phyloP scores from a whole-genome alignment of 2,888 invertebrate genomes.

The Pycnomerus fuliginosus region DNA sequence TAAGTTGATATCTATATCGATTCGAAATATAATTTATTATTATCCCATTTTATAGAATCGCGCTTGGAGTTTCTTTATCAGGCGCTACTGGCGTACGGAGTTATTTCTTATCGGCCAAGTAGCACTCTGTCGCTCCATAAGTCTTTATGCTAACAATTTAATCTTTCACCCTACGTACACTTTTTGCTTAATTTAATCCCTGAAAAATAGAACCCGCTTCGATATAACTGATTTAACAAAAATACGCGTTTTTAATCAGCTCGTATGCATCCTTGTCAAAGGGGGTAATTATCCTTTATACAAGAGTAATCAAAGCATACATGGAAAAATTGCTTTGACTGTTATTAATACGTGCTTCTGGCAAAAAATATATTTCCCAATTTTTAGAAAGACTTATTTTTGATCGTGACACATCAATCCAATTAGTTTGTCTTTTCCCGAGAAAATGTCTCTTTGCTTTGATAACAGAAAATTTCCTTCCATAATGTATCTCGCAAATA shows the following conservation, averaged over 20 bases:
- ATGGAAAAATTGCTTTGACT: slow-evolving; percentile 4
- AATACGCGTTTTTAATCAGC: too few species aligned
- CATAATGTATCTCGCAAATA: background rate
- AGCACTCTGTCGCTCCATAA: slow-evolving; percentile 18
- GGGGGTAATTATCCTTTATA: too few species aligned
- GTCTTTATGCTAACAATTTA: slow-evolving; percentile 17
- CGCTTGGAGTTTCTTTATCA: slow-evolving; percentile 22
- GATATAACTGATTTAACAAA: too few species aligned
- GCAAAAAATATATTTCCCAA: background rate
- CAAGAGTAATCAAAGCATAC: slow-evolving; percentile 8
- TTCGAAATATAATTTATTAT: slow-evolving; percentile 26
- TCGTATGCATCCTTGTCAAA: too few species aligned
- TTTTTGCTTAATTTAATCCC: slow-evolving; percentile 14
- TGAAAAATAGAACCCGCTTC: too few species aligned
- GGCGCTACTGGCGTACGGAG: slow-evolving; percentile 13
- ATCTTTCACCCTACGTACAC: slow-evolving; percentile 16
- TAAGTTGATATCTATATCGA: slow-evolving; percentile 25
- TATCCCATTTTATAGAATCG: slow-evolving; percentile 27
- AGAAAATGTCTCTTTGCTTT: slow-evolving; percentile 1
- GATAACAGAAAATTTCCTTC: slow-evolving; percentile 1
- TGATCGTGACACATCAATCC: slow-evolving; percentile 22
- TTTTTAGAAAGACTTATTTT: slow-evolving; percentile 14
- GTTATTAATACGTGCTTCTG: slow-evolving; percentile 1
- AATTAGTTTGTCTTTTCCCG: slow-evolving; percentile 10
- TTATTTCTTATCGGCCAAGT: slow-evolving; percentile 18